Conservation (phyloP, 2,797 vertebrate species). For the Smutsia temminckii region DNA sequence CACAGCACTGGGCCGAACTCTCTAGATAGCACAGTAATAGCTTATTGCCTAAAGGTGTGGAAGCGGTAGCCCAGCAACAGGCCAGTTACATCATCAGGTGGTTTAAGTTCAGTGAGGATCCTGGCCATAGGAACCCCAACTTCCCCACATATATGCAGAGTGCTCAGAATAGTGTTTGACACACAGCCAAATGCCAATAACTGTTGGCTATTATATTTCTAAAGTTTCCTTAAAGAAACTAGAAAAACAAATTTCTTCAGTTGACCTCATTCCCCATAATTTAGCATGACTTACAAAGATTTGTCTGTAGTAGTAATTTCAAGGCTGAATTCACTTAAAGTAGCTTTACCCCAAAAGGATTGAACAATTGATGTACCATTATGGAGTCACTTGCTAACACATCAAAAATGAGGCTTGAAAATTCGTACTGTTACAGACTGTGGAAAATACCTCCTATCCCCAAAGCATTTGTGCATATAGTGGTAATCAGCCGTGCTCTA, state of each 20-base stretch:
- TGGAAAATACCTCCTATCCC: not conserved
- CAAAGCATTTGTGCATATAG: not conserved
- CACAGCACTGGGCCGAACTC: no score
- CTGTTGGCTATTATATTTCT: not conserved
- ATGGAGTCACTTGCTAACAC: slow-evolving; percentile 16
- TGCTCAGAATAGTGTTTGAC: not conserved
- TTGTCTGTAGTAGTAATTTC: not conserved
- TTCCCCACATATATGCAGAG: not conserved
- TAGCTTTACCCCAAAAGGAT: not conserved
- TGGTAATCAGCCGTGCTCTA: not conserved
- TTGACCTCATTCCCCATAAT: slow-evolving; percentile 13
- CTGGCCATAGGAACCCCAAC: no score
- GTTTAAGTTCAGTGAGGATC: no score
- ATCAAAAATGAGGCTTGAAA: slow-evolving; percentile 40
- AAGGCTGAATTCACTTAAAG: slow-evolving; percentile 34
- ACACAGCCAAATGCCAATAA: not conserved
- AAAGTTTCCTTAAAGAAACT: slow-evolving; percentile 26
- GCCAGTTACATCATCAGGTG: no score
- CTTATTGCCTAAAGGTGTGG: no score
- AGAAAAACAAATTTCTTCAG: slow-evolving; percentile 8
- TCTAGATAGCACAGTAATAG: no score
- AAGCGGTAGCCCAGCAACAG: no score
- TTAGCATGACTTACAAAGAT: slow-evolving; percentile 14
- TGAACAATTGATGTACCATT: not conserved
- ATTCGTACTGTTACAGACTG: not conserved